Conservation (phyloP, 2,797 vertebrate genomes). For the Pygocentrus nattereri region DNA sequence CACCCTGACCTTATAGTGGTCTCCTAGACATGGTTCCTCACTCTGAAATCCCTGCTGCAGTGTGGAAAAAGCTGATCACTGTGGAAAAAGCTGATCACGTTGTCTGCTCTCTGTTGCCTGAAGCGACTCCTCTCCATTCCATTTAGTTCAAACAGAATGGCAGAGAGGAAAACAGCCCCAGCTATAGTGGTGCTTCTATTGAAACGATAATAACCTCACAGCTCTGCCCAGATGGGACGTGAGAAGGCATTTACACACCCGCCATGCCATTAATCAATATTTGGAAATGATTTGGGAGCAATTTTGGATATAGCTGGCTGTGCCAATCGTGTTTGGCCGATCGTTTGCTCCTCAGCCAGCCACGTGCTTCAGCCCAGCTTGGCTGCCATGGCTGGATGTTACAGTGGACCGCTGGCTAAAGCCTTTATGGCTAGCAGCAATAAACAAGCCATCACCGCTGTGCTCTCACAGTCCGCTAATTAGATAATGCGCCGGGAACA, state of each 20-base stretch:
- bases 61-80: neutral
- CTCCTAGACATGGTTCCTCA: constrained; percentile 19
- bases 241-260: constrained; percentile 38
- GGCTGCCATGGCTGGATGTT: constrained; percentile 21
- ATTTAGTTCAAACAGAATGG: constrained; percentile 45
- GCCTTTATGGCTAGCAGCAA: constrained; percentile 15
- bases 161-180: constrained; percentile 35
- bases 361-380: constrained; percentile 10
- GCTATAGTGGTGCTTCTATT: constrained; percentile 36
- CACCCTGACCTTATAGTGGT: constrained; percentile 29
- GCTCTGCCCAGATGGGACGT: constrained; percentile 44
- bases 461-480: constrained; percentile 37
- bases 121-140: constrained; percentile 37
- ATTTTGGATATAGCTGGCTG: constrained; percentile 25
- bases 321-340: constrained; percentile 45
- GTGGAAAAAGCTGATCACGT: constrained; percentile 52
- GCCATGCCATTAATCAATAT: constrained; percentile 59
- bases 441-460: constrained; percentile 30
- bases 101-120: constrained; percentile 38
- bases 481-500: constrained; percentile 39
- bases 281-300: constrained; percentile 49
- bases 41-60: constrained; percentile 26
- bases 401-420: constrained; percentile 23
- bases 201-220: constrained; percentile 51
- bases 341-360: constrained; percentile 29